Evolutionary conservation across 2,113 vertebrate species (phyloP).

Genomic region (human): GRCh38 chr3:85712001-85712500

Average conservation of each 20-base stretch:
- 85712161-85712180: background rate
- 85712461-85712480: background rate
- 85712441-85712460: background rate
- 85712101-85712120: background rate
- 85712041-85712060: background rate
- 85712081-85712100: background rate
- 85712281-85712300: constrained; percentile 1
- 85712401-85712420: background rate
- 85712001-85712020: background rate
- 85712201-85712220: background rate
- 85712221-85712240: background rate
- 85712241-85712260: background rate
- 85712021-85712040: background rate
- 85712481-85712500: background rate
- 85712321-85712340: background rate
- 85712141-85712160: background rate
- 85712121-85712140: background rate
- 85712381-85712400: background rate
- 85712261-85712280: background rate
- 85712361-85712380: constrained; percentile 11
- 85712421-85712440: background rate
- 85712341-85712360: background rate
- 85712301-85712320: background rate
- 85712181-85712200: background rate
- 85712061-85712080: background rate